Evolutionary conservation across 1,140 invertebrate species (phyloP), one percentile per base, ranked within the genome.

Genomic region (Drosophila aff.): DNA sequence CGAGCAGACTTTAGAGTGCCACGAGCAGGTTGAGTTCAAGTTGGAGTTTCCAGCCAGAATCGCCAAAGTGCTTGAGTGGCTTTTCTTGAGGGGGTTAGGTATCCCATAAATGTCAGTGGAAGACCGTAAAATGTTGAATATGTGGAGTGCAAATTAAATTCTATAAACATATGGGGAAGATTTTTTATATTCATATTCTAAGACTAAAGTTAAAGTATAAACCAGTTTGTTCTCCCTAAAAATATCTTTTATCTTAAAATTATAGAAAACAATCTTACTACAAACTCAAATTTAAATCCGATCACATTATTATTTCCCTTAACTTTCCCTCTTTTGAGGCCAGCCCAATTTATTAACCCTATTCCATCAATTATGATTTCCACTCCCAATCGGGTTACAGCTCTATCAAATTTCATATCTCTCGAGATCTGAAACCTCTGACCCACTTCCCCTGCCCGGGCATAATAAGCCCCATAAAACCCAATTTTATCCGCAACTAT

Each of bases 321-420:
- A 28, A 73, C 69, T 73, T 73, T 73, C 69, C 68, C 28, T 2
- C 49, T 52, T 52, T 21, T 1, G 2, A 31, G 41, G 28, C 0
- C 31, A 13, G 11, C 55, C 38, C 33, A 11, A 40, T 31, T 67
- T 40, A 26, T 57, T 57, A 69, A 31, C 18, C 52, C 38, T 6
- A 16, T 73, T 73, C 46, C 43, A 73, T 73, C 46, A 61, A 72
- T 72, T 72, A 60, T 50, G n/a, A 38, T 43, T 50, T 31, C 38
- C 36, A 18, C 13, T 38, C 8, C 16, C 49, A 73, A 31, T 73
- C 67, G 46, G 67, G 60, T 73, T 72, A 73, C 55, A 36, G 28
- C 53, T 73, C 67, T 73, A 73, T 73, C 69, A 61, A 73, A 73
- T 73, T 73, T 60, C 55, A 49, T 61, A 73, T 73, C 71, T 73